Evolutionary conservation across 2,797 vertebrate genomes (phyloP).

Genomic region (Falco biarmicus): DNA sequence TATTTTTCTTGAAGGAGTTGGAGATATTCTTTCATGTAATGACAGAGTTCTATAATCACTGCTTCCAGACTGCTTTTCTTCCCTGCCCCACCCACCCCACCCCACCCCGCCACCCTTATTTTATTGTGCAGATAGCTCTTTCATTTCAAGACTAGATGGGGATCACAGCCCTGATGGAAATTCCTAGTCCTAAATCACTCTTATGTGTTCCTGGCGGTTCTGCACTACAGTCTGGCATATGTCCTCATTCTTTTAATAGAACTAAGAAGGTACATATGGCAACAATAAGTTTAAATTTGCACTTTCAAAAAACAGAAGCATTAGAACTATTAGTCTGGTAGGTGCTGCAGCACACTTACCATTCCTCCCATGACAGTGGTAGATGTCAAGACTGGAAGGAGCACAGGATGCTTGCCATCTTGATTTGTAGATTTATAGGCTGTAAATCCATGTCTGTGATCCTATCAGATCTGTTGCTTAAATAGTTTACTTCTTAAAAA

Average conservation of each 20-base stretch:
- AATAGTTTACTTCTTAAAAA: background rate
- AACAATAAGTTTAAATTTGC: background rate
- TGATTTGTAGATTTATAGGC: background rate
- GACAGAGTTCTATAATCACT: background rate
- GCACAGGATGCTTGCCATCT: background rate
- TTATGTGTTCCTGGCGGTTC: background rate
- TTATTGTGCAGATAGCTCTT: background rate
- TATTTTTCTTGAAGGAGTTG: background rate
- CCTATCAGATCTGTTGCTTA: background rate
- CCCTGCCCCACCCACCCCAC: too few relatives aligned
- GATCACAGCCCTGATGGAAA: background rate
- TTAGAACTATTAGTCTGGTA: background rate
- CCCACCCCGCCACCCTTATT: background rate
- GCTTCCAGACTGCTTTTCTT: background rate
- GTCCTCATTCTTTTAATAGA: slow-evolving; percentile 15
- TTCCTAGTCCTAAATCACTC: background rate
- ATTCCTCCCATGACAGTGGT: background rate
- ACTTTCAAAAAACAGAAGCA: background rate
- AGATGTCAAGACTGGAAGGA: background rate
- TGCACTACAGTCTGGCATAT: background rate
- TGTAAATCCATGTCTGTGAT: background rate
- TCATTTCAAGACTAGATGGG: background rate
- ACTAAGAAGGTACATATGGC: background rate
- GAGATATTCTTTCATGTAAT: background rate
- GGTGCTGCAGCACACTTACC: background rate